Percentiles rank a stretch among this genome's conserved stretches.
Conservation (phyloP, 2,113 vertebrate species). For the Delphinapterus leucas region DNA sequence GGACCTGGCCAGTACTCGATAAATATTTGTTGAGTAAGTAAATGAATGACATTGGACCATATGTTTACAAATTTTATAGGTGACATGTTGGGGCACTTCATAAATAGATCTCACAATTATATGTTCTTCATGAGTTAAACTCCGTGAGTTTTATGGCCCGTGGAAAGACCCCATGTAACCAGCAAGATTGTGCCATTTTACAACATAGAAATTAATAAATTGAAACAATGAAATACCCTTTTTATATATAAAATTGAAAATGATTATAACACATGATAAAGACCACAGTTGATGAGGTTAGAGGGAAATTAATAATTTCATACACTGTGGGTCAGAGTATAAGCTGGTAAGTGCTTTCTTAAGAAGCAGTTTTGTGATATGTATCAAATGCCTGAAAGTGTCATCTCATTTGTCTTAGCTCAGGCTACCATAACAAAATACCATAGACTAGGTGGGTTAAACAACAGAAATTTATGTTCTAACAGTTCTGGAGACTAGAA, state of each 20-base stretch:
- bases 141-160: not conserved
- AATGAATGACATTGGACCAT: not conserved
- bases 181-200: not conserved
- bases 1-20: not conserved
- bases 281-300: not conserved
- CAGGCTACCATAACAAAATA: not conserved
- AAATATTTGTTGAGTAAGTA: not conserved
- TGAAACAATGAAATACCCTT: not conserved
- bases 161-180: not conserved
- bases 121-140: not conserved
- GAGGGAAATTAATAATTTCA: not conserved
- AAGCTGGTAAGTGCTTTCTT: not conserved
- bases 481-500: not conserved
- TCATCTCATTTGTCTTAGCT: not conserved
- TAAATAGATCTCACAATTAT: not conserved
- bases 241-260: slow-evolving; percentile 5
- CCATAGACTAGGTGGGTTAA: not conserved
- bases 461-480: not conserved
- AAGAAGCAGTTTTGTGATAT: not conserved
- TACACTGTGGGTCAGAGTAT: not conserved
- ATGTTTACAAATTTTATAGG: not conserved
- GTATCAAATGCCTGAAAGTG: not conserved
- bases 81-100: not conserved
- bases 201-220: not conserved
- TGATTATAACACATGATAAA: not conserved